Evolutionary conservation across 2,888 invertebrate genomes (phyloP).

Genomic region (Caenorhabditis sinica): DNA sequence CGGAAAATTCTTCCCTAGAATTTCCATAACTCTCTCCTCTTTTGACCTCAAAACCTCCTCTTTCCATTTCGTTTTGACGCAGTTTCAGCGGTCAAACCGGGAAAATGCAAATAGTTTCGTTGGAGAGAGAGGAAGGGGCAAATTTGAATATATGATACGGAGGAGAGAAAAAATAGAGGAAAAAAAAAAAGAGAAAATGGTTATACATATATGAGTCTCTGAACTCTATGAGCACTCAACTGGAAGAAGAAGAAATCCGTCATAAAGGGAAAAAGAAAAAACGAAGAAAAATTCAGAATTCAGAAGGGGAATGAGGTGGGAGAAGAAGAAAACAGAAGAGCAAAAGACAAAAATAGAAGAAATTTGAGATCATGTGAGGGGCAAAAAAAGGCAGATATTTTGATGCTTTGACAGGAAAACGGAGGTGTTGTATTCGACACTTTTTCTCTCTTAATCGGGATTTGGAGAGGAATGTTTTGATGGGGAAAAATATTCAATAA

Average conservation of each 20-base stretch:
- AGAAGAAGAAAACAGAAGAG: conserved; percentile 36
- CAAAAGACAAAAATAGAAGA: conserved; percentile 37
- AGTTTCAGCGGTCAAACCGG: conserved; percentile 38
- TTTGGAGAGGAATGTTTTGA: neutral
- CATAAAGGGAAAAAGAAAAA: conserved; percentile 10
- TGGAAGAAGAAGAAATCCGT: conserved; percentile 44
- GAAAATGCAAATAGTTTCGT: conserved; percentile 36
- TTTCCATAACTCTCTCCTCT: conserved; percentile 17
- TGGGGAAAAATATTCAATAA: neutral
- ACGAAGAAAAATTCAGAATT: conserved; percentile 12
- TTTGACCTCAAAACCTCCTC: conserved; percentile 7
- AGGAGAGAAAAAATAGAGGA: neutral
- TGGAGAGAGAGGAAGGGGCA: conserved; percentile 26
- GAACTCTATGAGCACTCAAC: conserved; percentile 41
- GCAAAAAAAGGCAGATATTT: conserved; percentile 34
- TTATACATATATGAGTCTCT: conserved; percentile 26
- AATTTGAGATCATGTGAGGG: conserved; percentile 33
- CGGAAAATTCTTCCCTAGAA: neutral
- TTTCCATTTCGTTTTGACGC: conserved; percentile 22
- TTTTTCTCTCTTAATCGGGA: conserved; percentile 1
- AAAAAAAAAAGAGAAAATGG: neutral
- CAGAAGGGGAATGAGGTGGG: no score
- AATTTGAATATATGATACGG: conserved; percentile 38
- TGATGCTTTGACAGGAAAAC: conserved; percentile 24
- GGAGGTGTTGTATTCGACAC: conserved; percentile 39